These are phyloP conservation scores for Phoxinus phoxinus DNA, from an alignment of 2,113 vertebrate species.

Conservation along the genomic window DNA sequence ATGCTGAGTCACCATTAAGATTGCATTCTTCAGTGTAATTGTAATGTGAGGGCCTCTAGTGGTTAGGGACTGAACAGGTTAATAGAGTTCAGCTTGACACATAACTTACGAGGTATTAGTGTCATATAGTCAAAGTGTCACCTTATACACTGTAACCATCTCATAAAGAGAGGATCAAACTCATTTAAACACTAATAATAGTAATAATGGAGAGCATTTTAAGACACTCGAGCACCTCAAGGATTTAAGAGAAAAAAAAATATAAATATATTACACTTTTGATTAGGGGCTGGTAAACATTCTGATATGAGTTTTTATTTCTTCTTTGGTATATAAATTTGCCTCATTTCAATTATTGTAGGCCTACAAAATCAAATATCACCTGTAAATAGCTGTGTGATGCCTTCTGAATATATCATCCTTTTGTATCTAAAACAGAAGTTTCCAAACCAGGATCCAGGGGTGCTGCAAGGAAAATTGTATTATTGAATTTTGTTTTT, in stretches of 20 bases:
- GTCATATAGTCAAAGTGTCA: neutral
- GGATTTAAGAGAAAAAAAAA: neutral
- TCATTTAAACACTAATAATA: neutral
- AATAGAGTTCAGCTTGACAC: slow-evolving; percentile 5
- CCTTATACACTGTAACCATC: neutral
- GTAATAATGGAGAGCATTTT: too few relatives aligned
- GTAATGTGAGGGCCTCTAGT: slow-evolving; percentile 48
- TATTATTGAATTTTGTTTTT: too few relatives aligned
- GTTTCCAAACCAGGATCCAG: neutral
- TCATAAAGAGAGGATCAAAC: neutral
- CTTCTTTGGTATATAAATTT: neutral
- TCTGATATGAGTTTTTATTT: neutral
- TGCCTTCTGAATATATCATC: neutral
- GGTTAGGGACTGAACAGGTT: slow-evolving; percentile 20
- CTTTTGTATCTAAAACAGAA: neutral
- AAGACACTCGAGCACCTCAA: neutral
- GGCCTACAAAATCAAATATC: too few relatives aligned
- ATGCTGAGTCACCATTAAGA: slow-evolving; percentile 38
- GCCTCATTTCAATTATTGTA: too few relatives aligned
- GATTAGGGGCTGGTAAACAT: neutral
- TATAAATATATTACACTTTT: neutral
- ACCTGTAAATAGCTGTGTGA: neutral
- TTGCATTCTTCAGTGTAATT: neutral
- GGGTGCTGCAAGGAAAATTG: neutral
- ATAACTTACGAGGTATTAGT: neutral